These are phyloP conservation scores for Drosophila ironensis DNA, from an alignment of 1,140 invertebrate genomes.

Conservation along the genomic window DNA sequence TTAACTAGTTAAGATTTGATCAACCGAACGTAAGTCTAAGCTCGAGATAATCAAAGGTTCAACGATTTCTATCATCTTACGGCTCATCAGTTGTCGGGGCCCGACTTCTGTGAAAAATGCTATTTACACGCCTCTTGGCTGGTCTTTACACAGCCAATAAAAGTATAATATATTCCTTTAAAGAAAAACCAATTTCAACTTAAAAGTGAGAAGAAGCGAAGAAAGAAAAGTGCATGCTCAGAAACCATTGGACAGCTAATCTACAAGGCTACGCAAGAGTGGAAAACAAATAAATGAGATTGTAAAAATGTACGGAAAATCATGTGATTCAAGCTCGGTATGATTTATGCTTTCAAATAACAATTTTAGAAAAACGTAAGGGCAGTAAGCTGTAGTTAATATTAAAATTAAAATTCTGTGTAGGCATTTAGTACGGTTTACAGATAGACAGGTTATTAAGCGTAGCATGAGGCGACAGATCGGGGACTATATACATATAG, in stretches of 20 bases:
- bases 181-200: slow-evolving; percentile 28
- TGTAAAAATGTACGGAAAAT: not conserved
- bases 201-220: slow-evolving; percentile 35
- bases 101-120: slow-evolving; percentile 37
- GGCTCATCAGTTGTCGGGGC: slow-evolving; percentile 41
- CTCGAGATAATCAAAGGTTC: slow-evolving; percentile 49
- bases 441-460: slow-evolving; percentile 14
- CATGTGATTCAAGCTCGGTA: not conserved
- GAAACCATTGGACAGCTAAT: slow-evolving; percentile 3
- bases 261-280: not conserved
- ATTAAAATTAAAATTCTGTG: not conserved
- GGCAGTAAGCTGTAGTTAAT: no score
- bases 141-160: slow-evolving; percentile 28
- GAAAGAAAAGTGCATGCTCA: slow-evolving; percentile 17
- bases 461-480: slow-evolving; percentile 27
- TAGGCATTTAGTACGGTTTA: not conserved
- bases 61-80: slow-evolving; percentile 77
- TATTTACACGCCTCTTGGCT: slow-evolving; percentile 67
- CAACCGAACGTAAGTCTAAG: slow-evolving; percentile 28
- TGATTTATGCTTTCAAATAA: not conserved
- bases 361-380: no score
- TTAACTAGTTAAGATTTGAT: slow-evolving; percentile 68
- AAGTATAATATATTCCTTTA: slow-evolving; percentile 5
- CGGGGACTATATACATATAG: not conserved
- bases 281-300: not conserved